A percentile compares a stretch with the other conserved stretches of the same genome.
These are phyloP conservation scores for Drosophila melanica DNA, from an alignment of 1,140 invertebrate species.

Conservation along the genomic window DNA sequence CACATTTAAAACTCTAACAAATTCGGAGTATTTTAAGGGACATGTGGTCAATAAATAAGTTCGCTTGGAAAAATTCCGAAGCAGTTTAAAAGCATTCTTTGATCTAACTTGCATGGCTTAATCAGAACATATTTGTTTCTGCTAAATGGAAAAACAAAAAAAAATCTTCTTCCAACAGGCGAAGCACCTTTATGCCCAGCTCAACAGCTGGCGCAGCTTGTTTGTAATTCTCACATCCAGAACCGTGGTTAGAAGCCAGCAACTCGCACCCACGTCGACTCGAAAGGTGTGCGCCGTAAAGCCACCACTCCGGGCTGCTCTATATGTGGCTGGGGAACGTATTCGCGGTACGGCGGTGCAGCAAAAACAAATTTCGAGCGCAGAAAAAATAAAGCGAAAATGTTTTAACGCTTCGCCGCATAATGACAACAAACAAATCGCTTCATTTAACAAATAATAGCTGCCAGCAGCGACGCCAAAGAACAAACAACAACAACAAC, in stretches of 20 bases:
- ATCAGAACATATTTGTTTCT: neutral
- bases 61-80: neutral
- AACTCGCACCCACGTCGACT: slow-evolving; percentile 8
- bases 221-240: slow-evolving; percentile 74
- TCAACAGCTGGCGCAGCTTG: slow-evolving; percentile 64
- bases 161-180: neutral
- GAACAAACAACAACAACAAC: slow-evolving; percentile 50
- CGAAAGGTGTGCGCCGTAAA: slow-evolving; percentile 55
- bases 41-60: neutral
- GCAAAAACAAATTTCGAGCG: slow-evolving; percentile 75
- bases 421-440: slow-evolving; percentile 82
- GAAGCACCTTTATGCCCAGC: neutral
- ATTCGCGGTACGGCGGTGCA: slow-evolving; percentile 15
- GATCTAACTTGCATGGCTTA: slow-evolving; percentile 5
- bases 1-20: no score
- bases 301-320: slow-evolving; percentile 55
- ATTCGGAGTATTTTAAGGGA: no score
- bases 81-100: slow-evolving; percentile 1
- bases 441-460: slow-evolving; percentile 83
- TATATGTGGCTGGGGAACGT: slow-evolving; percentile 4
- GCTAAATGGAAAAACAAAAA: neutral
- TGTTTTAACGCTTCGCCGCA: slow-evolving; percentile 77
- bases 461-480: slow-evolving; percentile 61
- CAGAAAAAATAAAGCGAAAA: slow-evolving; percentile 82
- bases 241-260: slow-evolving; percentile 40